Conservation (phyloP, 2,113 vertebrate genomes). For the Phoenicopterus ruber region DNA sequence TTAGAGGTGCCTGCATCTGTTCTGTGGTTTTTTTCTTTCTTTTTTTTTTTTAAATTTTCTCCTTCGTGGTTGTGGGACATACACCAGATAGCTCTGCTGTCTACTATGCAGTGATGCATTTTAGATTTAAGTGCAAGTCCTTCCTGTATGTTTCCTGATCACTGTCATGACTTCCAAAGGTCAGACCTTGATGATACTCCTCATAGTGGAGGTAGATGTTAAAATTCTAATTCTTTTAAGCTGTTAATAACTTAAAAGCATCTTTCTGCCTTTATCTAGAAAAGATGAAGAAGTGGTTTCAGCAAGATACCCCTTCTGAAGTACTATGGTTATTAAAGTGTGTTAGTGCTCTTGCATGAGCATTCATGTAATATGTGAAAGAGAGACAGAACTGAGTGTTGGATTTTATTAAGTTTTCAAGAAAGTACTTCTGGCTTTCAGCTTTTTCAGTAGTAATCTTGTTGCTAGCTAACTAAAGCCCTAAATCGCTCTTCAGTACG, state of each 20-base stretch:
- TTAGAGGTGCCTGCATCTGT: background rate
- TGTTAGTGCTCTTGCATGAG: background rate
- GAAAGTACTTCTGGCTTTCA: background rate
- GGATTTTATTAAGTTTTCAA: background rate
- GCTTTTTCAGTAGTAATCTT: background rate
- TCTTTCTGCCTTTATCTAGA: background rate
- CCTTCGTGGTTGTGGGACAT: fast-evolving
- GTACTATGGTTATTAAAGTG: fast-evolving
- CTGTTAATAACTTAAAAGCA: fast-evolving
- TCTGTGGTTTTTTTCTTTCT: background rate
- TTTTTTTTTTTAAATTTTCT: too few relatives aligned
- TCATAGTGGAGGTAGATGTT: background rate
- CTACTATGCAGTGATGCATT: background rate
- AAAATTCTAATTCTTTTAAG: background rate
- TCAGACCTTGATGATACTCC: background rate
- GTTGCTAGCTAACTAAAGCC: background rate
- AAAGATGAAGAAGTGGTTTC: background rate
- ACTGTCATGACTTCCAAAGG: background rate
- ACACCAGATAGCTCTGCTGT: background rate
- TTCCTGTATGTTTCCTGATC: background rate
- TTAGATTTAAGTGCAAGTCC: background rate
- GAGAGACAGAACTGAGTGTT: background rate
- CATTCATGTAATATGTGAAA: fast-evolving
- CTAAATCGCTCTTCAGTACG: fast-evolving
- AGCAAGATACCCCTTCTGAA: background rate